These are phyloP conservation scores for Eumeta japonica DNA, from an alignment of 1,140 invertebrate genomes.

Conservation along the genomic window DNA sequence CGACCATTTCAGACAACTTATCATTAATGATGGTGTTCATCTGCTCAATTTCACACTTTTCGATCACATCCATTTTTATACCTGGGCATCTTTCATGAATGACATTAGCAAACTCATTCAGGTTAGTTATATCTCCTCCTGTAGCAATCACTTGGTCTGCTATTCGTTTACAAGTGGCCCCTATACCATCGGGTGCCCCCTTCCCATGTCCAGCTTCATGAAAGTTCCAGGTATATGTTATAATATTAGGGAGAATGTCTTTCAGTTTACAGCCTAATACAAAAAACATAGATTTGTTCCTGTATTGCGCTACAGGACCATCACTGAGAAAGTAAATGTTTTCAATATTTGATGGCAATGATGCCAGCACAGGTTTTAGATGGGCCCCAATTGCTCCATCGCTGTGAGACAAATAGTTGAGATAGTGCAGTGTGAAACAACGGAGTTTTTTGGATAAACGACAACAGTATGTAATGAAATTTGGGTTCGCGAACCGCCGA, in stretches of 20 bases:
- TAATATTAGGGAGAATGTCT: slow-evolving; percentile 6
- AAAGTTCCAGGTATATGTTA: slow-evolving; percentile 9
- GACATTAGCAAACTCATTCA: slow-evolving; percentile 15
- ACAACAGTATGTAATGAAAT: too few species aligned
- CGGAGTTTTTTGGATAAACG: too few species aligned
- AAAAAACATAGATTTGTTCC: slow-evolving; percentile 11
- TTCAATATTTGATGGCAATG: slow-evolving; percentile 6
- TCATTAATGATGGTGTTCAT: slow-evolving; percentile 11
- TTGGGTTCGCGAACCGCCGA: too few species aligned
- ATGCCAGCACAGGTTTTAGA: slow-evolving; percentile 6
- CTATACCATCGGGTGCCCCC: slow-evolving; percentile 12
- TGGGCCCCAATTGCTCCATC: slow-evolving; percentile 9
- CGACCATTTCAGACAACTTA: slow-evolving; percentile 12
- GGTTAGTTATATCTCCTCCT: slow-evolving; percentile 18
- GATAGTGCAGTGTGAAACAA: too few species aligned
- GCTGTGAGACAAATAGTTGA: slow-evolving; percentile 7
- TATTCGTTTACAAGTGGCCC: slow-evolving; percentile 11
- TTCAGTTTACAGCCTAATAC: slow-evolving; percentile 5
- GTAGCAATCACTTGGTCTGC: slow-evolving; percentile 12
- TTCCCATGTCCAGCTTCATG: slow-evolving; percentile 11
- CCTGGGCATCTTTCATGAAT: slow-evolving; percentile 14
- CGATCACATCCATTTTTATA: slow-evolving; percentile 14
- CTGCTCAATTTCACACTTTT: slow-evolving; percentile 13
- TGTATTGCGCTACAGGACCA: slow-evolving; percentile 10
- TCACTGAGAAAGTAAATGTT: slow-evolving; percentile 10